phyloP scores from a whole-genome alignment of 1,140 invertebrate species.

The Drosophila sp. region DNA sequence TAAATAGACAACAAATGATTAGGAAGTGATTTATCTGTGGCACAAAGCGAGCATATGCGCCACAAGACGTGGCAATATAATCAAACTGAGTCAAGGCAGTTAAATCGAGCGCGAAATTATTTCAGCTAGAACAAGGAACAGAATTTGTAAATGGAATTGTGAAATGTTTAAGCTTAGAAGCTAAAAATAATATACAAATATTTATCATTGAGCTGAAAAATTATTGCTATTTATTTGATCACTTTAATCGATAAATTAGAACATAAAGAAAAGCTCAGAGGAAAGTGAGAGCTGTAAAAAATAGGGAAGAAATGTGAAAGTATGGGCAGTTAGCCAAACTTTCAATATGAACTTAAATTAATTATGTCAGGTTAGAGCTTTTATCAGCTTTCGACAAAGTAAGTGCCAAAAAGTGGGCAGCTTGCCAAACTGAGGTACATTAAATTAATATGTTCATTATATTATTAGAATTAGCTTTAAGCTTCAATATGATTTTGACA shows the following conservation, averaged over 20 bases:
- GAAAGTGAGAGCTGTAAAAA: background rate
- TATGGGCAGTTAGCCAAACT: conserved; percentile 12
- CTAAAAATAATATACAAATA: conserved; percentile 2
- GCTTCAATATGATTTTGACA: conserved; percentile 7
- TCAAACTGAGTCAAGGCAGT: conserved; percentile 34
- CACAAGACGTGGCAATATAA: conserved; percentile 7
- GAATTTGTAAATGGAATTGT: conserved; percentile 7
- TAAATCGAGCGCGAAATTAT: conserved; percentile 61
- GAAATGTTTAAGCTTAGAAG: background rate
- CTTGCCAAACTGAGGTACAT: background rate
- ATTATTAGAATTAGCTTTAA: background rate
- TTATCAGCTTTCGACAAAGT: background rate
- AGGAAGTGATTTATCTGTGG: conserved; percentile 58
- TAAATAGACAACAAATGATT: conserved; percentile 65
- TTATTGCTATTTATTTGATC: background rate
- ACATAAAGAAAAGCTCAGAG: background rate
- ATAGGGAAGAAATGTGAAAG: background rate
- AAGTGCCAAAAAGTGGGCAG: background rate
- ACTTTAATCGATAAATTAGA: background rate
- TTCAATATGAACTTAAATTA: background rate
- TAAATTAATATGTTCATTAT: background rate
- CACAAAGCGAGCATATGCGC: conserved; percentile 16
- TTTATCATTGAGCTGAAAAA: conserved; percentile 19
- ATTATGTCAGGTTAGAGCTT: conserved; percentile 3
- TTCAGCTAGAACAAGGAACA: background rate